These are phyloP conservation scores for Periophthalmus modestus DNA, from an alignment of 2,113 vertebrate genomes.

Conservation along the genomic window DNA sequence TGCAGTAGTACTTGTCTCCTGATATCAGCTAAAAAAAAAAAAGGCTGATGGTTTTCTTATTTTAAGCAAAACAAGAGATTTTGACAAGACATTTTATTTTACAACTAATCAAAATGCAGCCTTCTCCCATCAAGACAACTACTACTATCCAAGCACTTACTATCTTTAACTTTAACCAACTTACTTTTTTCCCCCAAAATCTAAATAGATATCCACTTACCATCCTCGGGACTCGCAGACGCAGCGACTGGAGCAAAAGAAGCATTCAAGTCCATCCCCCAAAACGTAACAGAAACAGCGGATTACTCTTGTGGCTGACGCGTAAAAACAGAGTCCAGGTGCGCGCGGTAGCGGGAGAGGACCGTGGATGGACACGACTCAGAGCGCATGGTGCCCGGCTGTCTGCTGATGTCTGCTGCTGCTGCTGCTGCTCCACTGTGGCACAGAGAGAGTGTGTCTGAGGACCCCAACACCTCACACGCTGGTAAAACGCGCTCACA, in stretches of 20 bases:
- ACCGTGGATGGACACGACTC: neutral
- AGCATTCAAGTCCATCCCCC: conserved; percentile 43
- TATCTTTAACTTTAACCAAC: too few species aligned
- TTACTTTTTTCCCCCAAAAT: too few species aligned
- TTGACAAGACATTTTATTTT: too few species aligned
- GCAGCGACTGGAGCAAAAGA: conserved; percentile 17
- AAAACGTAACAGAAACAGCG: neutral
- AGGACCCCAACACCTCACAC: neutral
- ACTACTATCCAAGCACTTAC: too few species aligned
- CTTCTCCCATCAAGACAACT: too few species aligned
- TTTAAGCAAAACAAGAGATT: too few species aligned
- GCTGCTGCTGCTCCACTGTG: neutral
- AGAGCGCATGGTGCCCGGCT: neutral
- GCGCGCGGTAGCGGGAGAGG: neutral
- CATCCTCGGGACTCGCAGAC: conserved; percentile 9
- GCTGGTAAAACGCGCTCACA: neutral
- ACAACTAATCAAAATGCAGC: too few species aligned
- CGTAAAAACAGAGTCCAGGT: neutral
- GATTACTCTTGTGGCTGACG: neutral
- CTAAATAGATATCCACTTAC: conserved; percentile 8
- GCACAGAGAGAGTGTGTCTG: neutral
- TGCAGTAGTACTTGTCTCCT: too few species aligned
- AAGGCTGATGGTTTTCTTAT: too few species aligned
- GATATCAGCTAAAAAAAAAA: too few species aligned
- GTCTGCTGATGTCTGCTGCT: neutral